phyloP scores from a whole-genome alignment of 2,797 vertebrate genomes.

The Selene dorsalis region DNA sequence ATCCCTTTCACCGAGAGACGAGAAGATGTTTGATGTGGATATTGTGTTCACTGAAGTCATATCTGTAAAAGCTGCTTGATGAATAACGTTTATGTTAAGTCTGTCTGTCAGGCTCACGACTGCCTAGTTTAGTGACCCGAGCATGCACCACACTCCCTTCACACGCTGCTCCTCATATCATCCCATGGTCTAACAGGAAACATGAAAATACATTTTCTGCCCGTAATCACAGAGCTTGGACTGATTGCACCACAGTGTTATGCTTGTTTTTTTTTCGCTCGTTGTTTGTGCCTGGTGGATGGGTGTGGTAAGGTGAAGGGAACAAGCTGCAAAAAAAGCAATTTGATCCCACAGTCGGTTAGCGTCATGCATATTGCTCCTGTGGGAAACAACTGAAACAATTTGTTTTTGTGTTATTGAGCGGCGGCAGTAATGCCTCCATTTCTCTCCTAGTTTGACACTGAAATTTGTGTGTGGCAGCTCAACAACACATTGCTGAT shows the following conservation, averaged over 20 bases:
- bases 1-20: conserved; percentile 41
- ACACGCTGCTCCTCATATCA: conserved; percentile 23
- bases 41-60: conserved; percentile 62
- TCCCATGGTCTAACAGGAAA: conserved; percentile 53
- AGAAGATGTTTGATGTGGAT: conserved; percentile 58
- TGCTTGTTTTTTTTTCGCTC: conserved; percentile 35
- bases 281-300: conserved; percentile 41
- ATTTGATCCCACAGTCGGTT: conserved; percentile 68
- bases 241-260: conserved; percentile 53
- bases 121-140: conserved; percentile 49
- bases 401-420: conserved; percentile 70
- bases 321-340: conserved; percentile 62
- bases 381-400: conserved; percentile 60
- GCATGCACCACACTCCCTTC: conserved; percentile 31
- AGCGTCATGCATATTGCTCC: conserved; percentile 66
- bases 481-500: conserved; percentile 54
- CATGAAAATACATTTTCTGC: conserved; percentile 59
- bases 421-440: conserved; percentile 49
- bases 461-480: conserved; percentile 38
- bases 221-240: conserved; percentile 55
- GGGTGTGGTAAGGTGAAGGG: conserved; percentile 62
- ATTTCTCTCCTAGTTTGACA: conserved; percentile 62
- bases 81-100: conserved; percentile 62
- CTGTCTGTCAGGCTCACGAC: conserved; percentile 41
- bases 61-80: conserved; percentile 64